phyloP scores from a whole-genome alignment of 2,113 vertebrate genomes.

The Ovibos moschatus region DNA sequence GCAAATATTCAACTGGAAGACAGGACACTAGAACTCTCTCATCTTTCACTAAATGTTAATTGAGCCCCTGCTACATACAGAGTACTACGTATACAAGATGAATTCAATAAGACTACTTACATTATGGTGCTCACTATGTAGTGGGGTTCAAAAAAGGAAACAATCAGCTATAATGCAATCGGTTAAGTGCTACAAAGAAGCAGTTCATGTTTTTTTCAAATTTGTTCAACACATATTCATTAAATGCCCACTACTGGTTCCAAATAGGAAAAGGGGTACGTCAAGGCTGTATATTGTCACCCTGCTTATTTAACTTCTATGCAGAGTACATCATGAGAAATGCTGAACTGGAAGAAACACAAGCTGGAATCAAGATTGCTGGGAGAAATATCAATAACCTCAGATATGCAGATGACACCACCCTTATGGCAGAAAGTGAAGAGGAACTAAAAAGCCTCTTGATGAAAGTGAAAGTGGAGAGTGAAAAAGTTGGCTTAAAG shows the following conservation, averaged over 20 bases:
- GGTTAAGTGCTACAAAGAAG: background rate
- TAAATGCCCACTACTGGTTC: background rate
- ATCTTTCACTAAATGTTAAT: background rate
- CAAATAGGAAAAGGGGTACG: too few relatives aligned
- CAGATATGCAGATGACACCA: too few relatives aligned
- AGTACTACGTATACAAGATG: background rate
- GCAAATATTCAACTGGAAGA: background rate
- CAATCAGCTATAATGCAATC: background rate
- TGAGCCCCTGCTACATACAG: background rate
- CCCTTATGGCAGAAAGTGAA: too few relatives aligned
- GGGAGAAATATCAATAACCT: too few relatives aligned
- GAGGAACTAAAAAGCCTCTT: too few relatives aligned
- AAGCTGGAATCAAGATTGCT: too few relatives aligned
- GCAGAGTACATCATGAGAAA: too few relatives aligned
- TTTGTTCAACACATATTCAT: background rate
- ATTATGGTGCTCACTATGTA: background rate
- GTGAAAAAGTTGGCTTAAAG: too few relatives aligned
- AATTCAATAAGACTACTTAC: background rate
- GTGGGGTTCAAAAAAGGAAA: background rate
- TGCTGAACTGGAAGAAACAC: too few relatives aligned
- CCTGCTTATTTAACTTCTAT: too few relatives aligned
- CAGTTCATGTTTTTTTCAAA: background rate
- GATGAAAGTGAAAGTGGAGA: too few relatives aligned
- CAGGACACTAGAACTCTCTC: background rate
- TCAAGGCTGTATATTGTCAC: too few relatives aligned